Base-by-base conservation (phyloP, 2,113 vertebrate genomes). In the Oryzias curvinotus region DNA sequence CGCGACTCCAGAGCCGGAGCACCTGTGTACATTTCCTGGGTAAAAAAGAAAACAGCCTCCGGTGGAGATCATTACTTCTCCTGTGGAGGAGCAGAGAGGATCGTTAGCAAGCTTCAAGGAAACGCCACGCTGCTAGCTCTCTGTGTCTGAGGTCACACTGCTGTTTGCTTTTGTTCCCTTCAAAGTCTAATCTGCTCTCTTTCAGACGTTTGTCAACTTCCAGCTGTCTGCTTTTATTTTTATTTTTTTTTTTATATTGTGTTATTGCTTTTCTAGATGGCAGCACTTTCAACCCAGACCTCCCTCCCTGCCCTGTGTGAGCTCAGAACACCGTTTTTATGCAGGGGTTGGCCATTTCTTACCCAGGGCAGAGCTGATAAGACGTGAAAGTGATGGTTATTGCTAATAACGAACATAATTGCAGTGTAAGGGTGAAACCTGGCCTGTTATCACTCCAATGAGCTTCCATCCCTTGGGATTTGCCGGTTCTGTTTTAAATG, bases 381-480 rank as follows among this genome's bases (percentile, higher is more conserved):
- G 71, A 67, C 74, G 68, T 73, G 51, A 65, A 80, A 63, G 74
- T 69, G 68, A 52, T 68, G 61, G 57, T 68, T 84, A 56, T 78
- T 75, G 75, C 74, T 81, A 84, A 80, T 69, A 84, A 77, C 81
- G 77, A 81, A 42, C 65, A 77, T 85, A 82, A 87, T 89, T 77
- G 77, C n/a, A 66, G 44, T 42, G 51, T 66, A 73, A 73, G 17
- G n/a, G 57, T 48, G n/a, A 53, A 60, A 56, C 46, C 49, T 28
- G 8, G 3, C 46, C 64, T 0, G 26, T 54, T 26, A 36, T 46
- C 50, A 41, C 68, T 60, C 52, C 50, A 48, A 25, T 73, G 85
- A 81, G 65, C 73, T 67, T 65, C 68, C 53, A 65, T 84, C 82
- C 75, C 71, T 47, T 4, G 60, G 61, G 72, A 47, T 77, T 82